Base-by-base conservation (phyloP, 2,797 vertebrate genomes). In the Cynodonichthys magdalenae region DNA sequence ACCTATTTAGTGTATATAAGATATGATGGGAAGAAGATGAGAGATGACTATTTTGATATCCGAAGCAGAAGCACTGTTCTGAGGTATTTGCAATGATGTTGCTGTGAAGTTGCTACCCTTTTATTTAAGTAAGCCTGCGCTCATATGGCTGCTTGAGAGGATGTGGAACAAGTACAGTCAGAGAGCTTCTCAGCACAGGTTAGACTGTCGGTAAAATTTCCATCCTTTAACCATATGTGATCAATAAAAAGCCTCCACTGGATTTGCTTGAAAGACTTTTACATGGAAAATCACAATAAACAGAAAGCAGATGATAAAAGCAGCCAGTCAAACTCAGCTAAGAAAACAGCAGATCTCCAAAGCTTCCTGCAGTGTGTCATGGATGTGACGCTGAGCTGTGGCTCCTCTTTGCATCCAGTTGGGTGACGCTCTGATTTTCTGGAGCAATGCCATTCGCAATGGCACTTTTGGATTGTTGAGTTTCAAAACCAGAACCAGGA, bases 401-500 rank as follows among this genome's bases (percentile, higher is more conserved):
- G 77, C 67, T 83, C 69, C 57, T 76, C 61, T 71, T 44, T 55
- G 70, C 59, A 83, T 80, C 81, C 79, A 64, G 36, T 78, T 61
- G 78, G 84, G 71, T 65, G 87, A 86, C 79, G 80, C 82, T 81
- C 82, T 87, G 81, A 86, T 83, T 89, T 85, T 52, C 76, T 90
- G 87, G 89, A 87, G 60, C 70, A 61, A 72, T 73, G 86, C 90
- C 89, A 89, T 87, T 75, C 74, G 20, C 83, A 58, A 46, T 66
- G 71, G 85, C 74, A 85, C 73, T 80, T 72, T 71, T 75, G 56
- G 82, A 83, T 82, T 90, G 87, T 88, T 85, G 80, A 76, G 76
- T 92, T 92, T 89, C 87, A 84, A 90, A 90, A 89, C 74, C 85
- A 90, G 88, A 89, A 87, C 79, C 87, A 85, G 77, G 81, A 60